Conservation (phyloP, 1,140 invertebrate genomes). For the Ips nitidus region DNA sequence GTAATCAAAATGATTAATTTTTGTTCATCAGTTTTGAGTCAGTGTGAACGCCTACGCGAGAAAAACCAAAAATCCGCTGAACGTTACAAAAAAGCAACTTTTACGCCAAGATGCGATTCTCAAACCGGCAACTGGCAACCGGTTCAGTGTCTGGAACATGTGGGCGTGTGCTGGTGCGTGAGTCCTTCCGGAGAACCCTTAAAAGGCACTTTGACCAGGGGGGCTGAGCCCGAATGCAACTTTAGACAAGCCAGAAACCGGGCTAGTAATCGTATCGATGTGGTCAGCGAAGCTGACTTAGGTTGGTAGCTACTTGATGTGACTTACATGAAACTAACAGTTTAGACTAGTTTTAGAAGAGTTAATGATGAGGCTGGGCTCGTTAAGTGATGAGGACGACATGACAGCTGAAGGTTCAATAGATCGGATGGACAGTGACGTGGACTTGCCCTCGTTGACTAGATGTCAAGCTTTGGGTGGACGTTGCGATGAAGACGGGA, state of each 20-base stretch:
- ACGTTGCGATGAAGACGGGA: conserved; percentile 67
- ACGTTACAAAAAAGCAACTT: conserved; percentile 69
- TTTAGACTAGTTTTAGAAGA: conserved; percentile 61
- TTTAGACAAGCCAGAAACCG: conserved; percentile 69
- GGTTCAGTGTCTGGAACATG: conserved; percentile 77
- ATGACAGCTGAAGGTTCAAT: conserved; percentile 37
- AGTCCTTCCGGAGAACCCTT: conserved; percentile 75
- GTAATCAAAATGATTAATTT: neutral
- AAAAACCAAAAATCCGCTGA: conserved; percentile 71
- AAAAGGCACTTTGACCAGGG: conserved; percentile 74
- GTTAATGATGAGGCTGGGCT: conserved; percentile 64
- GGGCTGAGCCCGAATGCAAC: conserved; percentile 70
- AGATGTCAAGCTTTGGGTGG: conserved; percentile 64
- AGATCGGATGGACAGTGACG: conserved; percentile 42
- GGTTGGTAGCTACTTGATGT: conserved; percentile 31
- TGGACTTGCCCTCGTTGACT: conserved; percentile 52
- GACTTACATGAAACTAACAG: neutral
- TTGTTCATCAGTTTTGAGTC: conserved; percentile 62
- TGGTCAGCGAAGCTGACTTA: conserved; percentile 48
- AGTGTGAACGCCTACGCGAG: conserved; percentile 75
- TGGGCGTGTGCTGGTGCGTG: conserved; percentile 84
- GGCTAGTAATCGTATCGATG: conserved; percentile 50
- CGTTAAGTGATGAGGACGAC: conserved; percentile 48
- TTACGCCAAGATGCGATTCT: conserved; percentile 72
- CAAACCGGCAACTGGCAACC: conserved; percentile 75